Percentiles rank a stretch among this genome's conserved stretches.
These are phyloP conservation scores for Cyanoderma ruficeps DNA, from an alignment of 2,113 vertebrate species.

Conservation along the genomic window DNA sequence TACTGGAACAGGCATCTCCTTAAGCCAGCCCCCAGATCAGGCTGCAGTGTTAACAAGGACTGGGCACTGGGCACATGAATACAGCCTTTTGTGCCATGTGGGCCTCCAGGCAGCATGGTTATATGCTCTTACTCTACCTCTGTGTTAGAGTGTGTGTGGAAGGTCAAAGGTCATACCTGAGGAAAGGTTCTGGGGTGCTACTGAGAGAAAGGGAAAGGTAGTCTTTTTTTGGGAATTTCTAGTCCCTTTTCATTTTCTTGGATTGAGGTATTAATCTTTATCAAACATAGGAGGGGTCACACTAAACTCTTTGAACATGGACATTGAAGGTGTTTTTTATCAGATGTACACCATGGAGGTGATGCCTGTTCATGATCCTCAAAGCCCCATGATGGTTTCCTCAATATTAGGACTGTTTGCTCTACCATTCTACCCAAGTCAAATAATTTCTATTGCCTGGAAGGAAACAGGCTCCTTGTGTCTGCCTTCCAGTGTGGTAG, in stretches of 20 bases:
- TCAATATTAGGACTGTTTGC: background rate
- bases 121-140: background rate
- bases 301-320: background rate
- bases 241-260: background rate
- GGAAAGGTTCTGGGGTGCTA: background rate
- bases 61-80: background rate
- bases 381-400: background rate
- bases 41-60: background rate
- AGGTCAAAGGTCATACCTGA: background rate
- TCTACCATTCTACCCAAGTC: background rate
- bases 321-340: background rate
- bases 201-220: background rate
- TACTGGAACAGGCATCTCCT: background rate
- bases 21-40: background rate
- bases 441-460: background rate
- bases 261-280: background rate
- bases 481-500: background rate
- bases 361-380: background rate
- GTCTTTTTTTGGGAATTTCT: background rate
- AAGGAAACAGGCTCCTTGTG: background rate
- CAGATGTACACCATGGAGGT: background rate
- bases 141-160: background rate
- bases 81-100: background rate
- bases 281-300: background rate
- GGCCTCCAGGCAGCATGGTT: background rate